phyloP scores from a whole-genome alignment of 2,888 invertebrate species.

The Pandemis corylana region DNA sequence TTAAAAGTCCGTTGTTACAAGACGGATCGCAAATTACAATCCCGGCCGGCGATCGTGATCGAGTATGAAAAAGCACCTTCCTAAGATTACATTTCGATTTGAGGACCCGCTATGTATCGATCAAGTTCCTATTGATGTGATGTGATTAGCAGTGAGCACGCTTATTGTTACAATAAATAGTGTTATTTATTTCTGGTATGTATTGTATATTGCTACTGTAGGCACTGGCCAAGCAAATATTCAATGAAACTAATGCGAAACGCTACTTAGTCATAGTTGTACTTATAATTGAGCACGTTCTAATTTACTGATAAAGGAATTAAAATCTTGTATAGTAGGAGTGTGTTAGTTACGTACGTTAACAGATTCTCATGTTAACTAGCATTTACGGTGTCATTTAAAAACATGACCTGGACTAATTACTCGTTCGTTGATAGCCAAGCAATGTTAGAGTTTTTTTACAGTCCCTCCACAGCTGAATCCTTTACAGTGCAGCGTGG shows the following conservation, averaged over 20 bases:
- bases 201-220: too few species aligned
- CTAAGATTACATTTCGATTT: constrained; percentile 66
- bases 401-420: constrained; percentile 22
- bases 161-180: constrained; percentile 48
- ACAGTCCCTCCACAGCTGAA: constrained; percentile 45
- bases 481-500: constrained; percentile 49
- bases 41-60: constrained; percentile 67
- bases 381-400: not conserved
- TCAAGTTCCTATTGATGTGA: constrained; percentile 51
- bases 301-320: not conserved
- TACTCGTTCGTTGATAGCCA: constrained; percentile 1
- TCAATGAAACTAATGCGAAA: too few species aligned
- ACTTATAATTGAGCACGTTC: not conserved
- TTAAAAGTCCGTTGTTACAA: constrained; percentile 66
- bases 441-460: constrained; percentile 31
- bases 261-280: too few species aligned
- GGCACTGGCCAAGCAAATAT: too few species aligned
- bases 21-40: constrained; percentile 79
- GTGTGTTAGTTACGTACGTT: too few species aligned
- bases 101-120: constrained; percentile 55
- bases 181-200: constrained; percentile 44
- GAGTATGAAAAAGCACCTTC: constrained; percentile 79
- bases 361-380: too few species aligned
- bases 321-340: not conserved
- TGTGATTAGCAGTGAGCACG: constrained; percentile 48